A percentile compares a stretch with the other conserved stretches of the same genome.
These are phyloP conservation scores for Cisticola juncidis DNA, from an alignment of 2,113 vertebrate species.

Conservation along the genomic window DNA sequence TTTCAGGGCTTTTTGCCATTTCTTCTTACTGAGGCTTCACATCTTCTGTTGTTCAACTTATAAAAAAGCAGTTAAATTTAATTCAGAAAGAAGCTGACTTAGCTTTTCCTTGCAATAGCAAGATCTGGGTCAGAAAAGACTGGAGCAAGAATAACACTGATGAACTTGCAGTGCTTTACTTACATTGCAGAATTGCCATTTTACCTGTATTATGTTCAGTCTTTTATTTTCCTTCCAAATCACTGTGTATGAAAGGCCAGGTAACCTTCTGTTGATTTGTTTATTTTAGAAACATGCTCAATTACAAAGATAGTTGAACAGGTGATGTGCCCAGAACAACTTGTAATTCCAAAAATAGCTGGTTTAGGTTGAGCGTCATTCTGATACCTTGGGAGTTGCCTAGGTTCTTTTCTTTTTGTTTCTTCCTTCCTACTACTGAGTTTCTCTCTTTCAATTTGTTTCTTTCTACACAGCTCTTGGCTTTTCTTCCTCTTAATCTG, in stretches of 20 bases:
- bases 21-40: neutral
- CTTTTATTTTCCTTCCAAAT: neutral
- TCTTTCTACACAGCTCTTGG: neutral
- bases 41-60: neutral
- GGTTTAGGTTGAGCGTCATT: neutral
- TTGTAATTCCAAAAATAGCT: neutral
- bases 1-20: neutral
- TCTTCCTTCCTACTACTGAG: neutral
- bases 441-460: neutral
- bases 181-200: neutral
- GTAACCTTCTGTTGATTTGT: neutral
- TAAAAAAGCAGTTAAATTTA: neutral
- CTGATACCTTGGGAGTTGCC: neutral
- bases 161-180: neutral
- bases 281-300: slow-evolving; percentile 1
- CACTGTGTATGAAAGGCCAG: neutral
- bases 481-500: neutral
- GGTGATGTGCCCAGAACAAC: neutral
- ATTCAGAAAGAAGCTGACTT: slow-evolving; percentile 19
- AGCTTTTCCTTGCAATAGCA: neutral
- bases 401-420: neutral
- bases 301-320: neutral
- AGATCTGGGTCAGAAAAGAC: neutral
- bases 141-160: neutral
- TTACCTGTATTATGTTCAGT: neutral